Evolutionary conservation across 2,797 vertebrate species (phyloP).

Genomic region (Echiichthys vipera): DNA sequence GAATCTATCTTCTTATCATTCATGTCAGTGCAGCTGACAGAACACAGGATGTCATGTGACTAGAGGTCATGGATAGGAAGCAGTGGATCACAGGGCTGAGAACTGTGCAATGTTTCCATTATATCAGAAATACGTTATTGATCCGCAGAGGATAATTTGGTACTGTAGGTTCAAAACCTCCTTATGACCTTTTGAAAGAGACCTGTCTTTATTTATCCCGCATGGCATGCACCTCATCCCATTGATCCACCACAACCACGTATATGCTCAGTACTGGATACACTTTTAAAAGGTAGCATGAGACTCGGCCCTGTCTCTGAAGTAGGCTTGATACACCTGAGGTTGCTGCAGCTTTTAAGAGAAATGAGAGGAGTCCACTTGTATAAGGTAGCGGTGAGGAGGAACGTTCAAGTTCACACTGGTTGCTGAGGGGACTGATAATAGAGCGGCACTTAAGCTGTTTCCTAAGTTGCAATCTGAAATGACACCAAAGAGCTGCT

Average conservation of each 20-base stretch:
- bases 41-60: background rate
- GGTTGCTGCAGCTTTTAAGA: background rate
- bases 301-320: background rate
- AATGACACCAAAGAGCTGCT: too few relatives aligned
- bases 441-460: too few relatives aligned
- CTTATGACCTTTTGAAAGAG: background rate
- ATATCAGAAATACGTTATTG: too few relatives aligned
- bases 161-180: slow-evolving; percentile 4
- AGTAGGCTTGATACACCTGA: background rate
- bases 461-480: too few relatives aligned
- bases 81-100: background rate
- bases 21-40: background rate
- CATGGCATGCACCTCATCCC: background rate
- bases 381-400: too few relatives aligned
- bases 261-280: background rate
- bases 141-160: too few relatives aligned
- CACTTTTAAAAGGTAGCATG: background rate
- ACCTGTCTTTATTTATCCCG: background rate
- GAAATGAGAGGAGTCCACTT: too few relatives aligned
- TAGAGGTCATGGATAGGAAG: background rate
- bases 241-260: background rate
- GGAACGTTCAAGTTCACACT: too few relatives aligned
- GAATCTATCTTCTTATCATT: slow-evolving; percentile 1
- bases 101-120: background rate
- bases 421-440: too few relatives aligned